Base-by-base conservation (phyloP, 2,113 vertebrate species). In the Neolamprologus modestus region DNA sequence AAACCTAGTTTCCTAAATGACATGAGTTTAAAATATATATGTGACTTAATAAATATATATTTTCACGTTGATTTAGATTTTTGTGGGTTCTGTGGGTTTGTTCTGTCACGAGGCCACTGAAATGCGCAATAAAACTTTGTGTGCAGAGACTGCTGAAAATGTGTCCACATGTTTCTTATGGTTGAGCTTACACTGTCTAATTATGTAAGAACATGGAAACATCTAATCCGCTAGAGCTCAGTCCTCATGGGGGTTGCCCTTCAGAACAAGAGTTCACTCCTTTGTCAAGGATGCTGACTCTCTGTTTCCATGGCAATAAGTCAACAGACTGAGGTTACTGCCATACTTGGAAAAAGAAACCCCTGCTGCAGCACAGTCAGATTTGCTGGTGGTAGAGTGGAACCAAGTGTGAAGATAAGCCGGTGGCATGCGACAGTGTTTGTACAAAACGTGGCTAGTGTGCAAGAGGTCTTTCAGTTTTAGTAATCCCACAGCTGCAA, bases 261-360 rank as follows among this genome's bases (percentile, higher is more conserved):
- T 11, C 57, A n/a, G 88, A 90, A 54, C 88, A 87, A 79, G 55
- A 63, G 86, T 79, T 90, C 83, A 90, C 68, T 61, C 87, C 8
- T 91, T 81, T 82, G 83, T 89, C 89, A 90, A n/a, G 87, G 90
- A 90, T 83, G 55, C 91, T 91, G 82, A 83, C 59, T 88, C 57
- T 26, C 40, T 53, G 91, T 94, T 88, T 89, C 94, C 90, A 91
- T 91, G 86, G 91, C 50, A 87, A 89, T 3, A 17, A 59, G 26
- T 81, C 87, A 93, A 85, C 76, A 84, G 16, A 42, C 57, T 76
- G 55, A 83, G 84, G 24, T 81, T 84, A 90, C 37, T 84, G 83
- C 94, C 95, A 93, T 94, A 96, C 85, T 93, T 81, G 95, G 95
- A 87, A 79, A 91, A 52, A 93, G 81, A 92, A 82, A 54, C 71